Percentiles rank a stretch among this genome's conserved stretches.
Evolutionary conservation across 2,113 vertebrate genomes (phyloP).

Genomic region (Sardina pilchardus): DNA sequence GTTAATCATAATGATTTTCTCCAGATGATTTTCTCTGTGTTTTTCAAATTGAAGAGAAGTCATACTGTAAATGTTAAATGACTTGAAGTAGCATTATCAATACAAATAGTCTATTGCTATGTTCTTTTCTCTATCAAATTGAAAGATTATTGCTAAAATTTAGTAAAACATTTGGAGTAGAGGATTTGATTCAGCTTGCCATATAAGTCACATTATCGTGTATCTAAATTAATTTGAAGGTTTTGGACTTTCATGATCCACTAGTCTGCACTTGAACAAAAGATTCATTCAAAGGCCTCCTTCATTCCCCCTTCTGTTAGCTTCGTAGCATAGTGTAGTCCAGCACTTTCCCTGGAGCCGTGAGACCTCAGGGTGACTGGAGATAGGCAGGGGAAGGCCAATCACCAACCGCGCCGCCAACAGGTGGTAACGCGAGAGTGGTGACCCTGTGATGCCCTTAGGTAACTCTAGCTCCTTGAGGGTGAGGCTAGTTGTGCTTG

Average conservation of each 20-base stretch:
- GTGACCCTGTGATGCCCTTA: conserved; percentile 35
- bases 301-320: background rate
- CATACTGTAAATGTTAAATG: no score
- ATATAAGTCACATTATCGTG: background rate
- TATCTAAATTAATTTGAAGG: background rate
- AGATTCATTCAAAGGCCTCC: background rate
- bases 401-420: background rate
- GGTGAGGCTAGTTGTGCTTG: conserved; percentile 47
- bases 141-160: background rate
- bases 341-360: background rate
- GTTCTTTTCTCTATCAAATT: no score
- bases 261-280: background rate
- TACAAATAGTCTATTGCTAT: background rate
- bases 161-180: background rate
- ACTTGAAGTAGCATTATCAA: background rate
- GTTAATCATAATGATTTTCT: background rate
- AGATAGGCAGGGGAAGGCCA: background rate
- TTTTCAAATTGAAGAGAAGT: no score
- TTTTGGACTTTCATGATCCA: background rate
- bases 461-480: conserved; percentile 61
- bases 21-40: no score
- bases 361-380: conserved; percentile 11
- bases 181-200: background rate
- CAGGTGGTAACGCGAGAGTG: conserved; percentile 59
- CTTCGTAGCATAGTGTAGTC: background rate